These are phyloP conservation scores for Sorex fumeus DNA, from an alignment of 2,113 vertebrate species.

Conservation along the genomic window DNA sequence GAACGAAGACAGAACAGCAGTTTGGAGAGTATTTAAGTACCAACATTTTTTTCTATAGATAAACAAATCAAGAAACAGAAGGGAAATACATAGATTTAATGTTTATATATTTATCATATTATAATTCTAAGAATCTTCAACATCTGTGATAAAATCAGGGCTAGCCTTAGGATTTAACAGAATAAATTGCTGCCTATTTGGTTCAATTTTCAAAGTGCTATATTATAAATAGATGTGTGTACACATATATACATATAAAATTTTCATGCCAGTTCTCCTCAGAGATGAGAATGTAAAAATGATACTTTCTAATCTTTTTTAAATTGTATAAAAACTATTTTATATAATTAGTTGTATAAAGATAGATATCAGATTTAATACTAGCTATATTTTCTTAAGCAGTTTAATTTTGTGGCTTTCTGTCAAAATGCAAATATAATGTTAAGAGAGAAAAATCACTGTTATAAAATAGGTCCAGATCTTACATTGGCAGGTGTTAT, in stretches of 20 bases:
- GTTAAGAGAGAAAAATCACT: constrained; percentile 40
- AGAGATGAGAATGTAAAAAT: constrained; percentile 55
- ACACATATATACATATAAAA: neutral
- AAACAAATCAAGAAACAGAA: constrained; percentile 7
- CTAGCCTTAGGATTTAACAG: constrained; percentile 7
- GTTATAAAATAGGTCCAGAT: constrained; percentile 7
- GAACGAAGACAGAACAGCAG: constrained; percentile 10
- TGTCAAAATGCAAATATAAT: constrained; percentile 37
- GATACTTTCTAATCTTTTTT: constrained; percentile 6
- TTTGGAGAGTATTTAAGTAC: constrained; percentile 18
- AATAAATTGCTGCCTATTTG: constrained; percentile 35
- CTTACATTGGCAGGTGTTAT: neutral
- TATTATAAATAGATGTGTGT: neutral
- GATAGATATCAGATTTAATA: constrained; percentile 18
- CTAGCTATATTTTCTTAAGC: constrained; percentile 40
- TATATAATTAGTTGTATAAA: neutral
- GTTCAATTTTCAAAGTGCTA: constrained; percentile 61
- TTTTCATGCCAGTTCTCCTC: constrained; percentile 49
- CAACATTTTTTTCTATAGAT: neutral
- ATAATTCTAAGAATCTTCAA: constrained; percentile 38
- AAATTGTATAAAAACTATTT: neutral
- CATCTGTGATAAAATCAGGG: constrained; percentile 39
- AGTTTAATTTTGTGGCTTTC: constrained; percentile 43
- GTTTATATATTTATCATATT: neutral
- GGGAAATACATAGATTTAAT: constrained; percentile 47